These are phyloP conservation scores for Platyura marginata DNA, from an alignment of 1,140 invertebrate genomes.

Conservation along the genomic window DNA sequence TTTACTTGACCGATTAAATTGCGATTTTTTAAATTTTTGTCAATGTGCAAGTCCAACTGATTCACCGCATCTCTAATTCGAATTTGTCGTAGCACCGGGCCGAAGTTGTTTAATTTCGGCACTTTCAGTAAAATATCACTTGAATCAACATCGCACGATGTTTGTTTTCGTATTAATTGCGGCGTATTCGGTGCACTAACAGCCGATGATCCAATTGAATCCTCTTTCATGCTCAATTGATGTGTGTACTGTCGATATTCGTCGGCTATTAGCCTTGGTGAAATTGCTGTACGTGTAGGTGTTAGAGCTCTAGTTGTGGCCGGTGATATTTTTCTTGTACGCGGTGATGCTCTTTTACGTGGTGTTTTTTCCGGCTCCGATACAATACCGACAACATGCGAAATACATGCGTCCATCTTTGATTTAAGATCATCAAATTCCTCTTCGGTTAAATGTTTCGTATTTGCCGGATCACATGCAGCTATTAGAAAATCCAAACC, in stretches of 20 bases:
- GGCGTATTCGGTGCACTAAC: background rate
- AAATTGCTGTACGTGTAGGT: conserved; percentile 9
- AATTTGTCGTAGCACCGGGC: conserved; percentile 16
- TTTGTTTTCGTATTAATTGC: conserved; percentile 2
- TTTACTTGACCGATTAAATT: conserved; percentile 53
- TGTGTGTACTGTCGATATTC: conserved; percentile 17
- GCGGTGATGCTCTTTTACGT: conserved; percentile 26
- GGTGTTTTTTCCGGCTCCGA: conserved; percentile 26
- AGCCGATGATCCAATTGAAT: conserved; percentile 3
- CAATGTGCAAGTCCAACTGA: conserved; percentile 41
- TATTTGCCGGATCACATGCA: conserved; percentile 64
- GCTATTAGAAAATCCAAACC: conserved; percentile 70
- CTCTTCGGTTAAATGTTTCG: conserved; percentile 47
- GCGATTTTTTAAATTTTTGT: conserved; percentile 35
- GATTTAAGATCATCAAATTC: conserved; percentile 61
- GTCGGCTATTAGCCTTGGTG: background rate
- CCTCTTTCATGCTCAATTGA: conserved; percentile 21
- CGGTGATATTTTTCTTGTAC: conserved; percentile 22
- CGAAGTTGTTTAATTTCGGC: background rate
- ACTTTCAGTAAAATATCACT: conserved; percentile 2
- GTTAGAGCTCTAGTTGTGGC: conserved; percentile 18
- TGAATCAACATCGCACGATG: background rate
- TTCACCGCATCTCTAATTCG: conserved; percentile 33
- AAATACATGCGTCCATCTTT: conserved; percentile 54
- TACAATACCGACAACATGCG: conserved; percentile 54